Base-by-base conservation (phyloP, 2,113 vertebrate species). In the Cyphomyrus plagiostoma region DNA sequence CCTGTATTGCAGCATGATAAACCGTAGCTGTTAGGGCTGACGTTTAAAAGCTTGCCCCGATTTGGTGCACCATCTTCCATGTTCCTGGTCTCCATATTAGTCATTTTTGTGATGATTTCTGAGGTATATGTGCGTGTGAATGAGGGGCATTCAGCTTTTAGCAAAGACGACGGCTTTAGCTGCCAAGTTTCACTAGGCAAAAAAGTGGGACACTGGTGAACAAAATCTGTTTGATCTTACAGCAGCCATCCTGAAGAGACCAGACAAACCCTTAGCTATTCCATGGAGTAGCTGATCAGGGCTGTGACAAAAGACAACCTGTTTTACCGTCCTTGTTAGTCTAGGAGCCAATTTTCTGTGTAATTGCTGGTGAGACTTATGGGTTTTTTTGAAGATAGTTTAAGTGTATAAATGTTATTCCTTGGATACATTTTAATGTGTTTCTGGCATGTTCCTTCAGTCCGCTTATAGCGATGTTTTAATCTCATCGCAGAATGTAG, bases 371-470 rank as follows among this genome's bases (percentile, higher is more conserved):
- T 77, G 70, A 77, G 70, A 77, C 49, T 86, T 35, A 30, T 1
- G 46, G 50, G 4, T 8, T 50, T 87, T 87, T 21, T 87, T 17
- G 50, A 87, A 86, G 83, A 50, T 86, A 53, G 52, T 58, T 45
- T 88, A 86, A 86, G n/a, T 35, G 35, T 66, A 66, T 88, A 66
- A 88, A 88, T 88, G 66, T 30, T 8, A 66, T 9, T 42, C 13
- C 23, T 86, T 15, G 4, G 35, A 35, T 49, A 10, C 10, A 70
- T 49, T 49, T 19, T 50, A 52, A 39, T 39, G 48, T 35, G 88
- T 80, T 35, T 77, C 45, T 53, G 26, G 26, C 45, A 35, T 80
- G 4, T 53, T 21, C 46, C 48, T 77, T 52, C 70, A 46, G 42
- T 66, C 53, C 0, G 26, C 70, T 39, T 80, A 8, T 89, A 88